phyloP scores from a whole-genome alignment of 2,797 vertebrate species.

The Enteromius afrohamiltoni region DNA sequence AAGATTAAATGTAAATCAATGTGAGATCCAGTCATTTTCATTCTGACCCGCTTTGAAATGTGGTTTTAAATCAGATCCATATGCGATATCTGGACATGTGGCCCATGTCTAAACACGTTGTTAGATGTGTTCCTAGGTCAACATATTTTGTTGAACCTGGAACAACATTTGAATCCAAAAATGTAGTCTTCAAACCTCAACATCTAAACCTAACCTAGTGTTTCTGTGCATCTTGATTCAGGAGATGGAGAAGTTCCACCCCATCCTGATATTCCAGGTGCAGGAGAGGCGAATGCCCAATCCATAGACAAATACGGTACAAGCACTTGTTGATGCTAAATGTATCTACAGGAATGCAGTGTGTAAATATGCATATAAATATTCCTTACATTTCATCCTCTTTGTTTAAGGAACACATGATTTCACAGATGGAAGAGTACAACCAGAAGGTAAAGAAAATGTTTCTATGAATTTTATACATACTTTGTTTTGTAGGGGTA shows the following conservation, averaged over 20 bases:
- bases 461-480: neutral
- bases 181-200: no score
- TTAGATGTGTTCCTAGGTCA: no score
- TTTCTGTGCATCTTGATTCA: constrained; percentile 32
- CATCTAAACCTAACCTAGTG: no score
- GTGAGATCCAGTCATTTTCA: no score
- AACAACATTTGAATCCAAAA: no score
- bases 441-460: constrained; percentile 72
- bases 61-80: neutral
- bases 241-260: constrained; percentile 61
- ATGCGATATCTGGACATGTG: neutral
- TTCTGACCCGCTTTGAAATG: neutral
- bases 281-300: constrained; percentile 50
- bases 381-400: neutral
- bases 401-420: constrained; percentile 66
- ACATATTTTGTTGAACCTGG: no score
- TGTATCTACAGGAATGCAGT: constrained; percentile 18
- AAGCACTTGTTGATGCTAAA: constrained; percentile 15
- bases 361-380: constrained; percentile 12
- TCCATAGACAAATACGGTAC: constrained; percentile 64
- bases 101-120: neutral
- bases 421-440: constrained; percentile 72
- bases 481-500: neutral
- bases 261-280: constrained; percentile 44
- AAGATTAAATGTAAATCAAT: no score